A percentile compares a stretch with the other conserved stretches of the same genome.
Evolutionary conservation across 1,140 invertebrate species (phyloP).

Genomic region (Cryptotermes secundus): DNA sequence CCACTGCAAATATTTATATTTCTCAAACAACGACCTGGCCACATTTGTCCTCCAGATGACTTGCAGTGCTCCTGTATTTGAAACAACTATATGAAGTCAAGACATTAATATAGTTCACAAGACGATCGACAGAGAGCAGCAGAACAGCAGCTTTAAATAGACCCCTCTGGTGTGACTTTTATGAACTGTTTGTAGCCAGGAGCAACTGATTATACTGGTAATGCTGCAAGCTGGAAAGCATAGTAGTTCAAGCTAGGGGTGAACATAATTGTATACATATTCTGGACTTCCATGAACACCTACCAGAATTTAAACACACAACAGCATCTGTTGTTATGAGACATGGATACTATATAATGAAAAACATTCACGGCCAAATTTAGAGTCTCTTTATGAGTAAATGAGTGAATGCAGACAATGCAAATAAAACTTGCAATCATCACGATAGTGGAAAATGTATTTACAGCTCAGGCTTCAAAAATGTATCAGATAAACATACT

Average conservation of each 20-base stretch:
- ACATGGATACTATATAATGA: not conserved
- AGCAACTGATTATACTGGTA: not conserved
- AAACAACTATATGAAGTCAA: not conserved
- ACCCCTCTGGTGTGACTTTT: not conserved
- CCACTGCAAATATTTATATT: not conserved
- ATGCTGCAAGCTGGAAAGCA: not conserved
- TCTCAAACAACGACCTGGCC: not conserved
- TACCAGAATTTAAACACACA: conserved; percentile 11
- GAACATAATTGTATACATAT: conserved; percentile 1
- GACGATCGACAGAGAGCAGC: conserved; percentile 3
- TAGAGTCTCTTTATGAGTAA: not conserved
- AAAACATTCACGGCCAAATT: not conserved
- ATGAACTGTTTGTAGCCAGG: conserved; percentile 4
- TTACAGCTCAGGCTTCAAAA: conserved; percentile 12
- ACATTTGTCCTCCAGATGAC: not conserved
- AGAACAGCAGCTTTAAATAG: not conserved
- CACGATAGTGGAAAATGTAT: not conserved
- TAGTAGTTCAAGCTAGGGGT: conserved; percentile 9
- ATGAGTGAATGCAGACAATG: not conserved
- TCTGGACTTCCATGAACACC: not conserved
- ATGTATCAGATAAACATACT: conserved; percentile 14
- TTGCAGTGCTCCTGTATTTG: not conserved
- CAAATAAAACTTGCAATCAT: not conserved
- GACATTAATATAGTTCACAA: conserved; percentile 6
- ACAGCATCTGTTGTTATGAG: not conserved